Conservation (phyloP, 2,888 invertebrate genomes). For the Tuta absoluta region DNA sequence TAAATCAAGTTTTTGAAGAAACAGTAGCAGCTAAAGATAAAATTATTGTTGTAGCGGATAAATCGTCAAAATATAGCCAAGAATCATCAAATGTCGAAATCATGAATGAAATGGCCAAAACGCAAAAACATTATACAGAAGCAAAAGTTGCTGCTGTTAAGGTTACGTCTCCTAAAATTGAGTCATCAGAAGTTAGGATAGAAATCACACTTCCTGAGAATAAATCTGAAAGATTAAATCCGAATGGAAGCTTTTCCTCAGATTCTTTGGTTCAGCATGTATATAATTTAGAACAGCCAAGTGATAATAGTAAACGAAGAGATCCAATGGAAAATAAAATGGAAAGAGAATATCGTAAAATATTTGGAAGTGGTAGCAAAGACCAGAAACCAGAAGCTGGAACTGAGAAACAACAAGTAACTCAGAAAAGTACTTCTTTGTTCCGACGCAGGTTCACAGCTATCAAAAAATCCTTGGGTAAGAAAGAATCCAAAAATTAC, state of each 20-base stretch:
- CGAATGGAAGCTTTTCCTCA: conserved; percentile 48
- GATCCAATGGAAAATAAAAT: conserved; percentile 64
- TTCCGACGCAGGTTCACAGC: conserved; percentile 62
- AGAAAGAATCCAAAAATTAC: conserved; percentile 49
- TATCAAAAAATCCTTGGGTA: conserved; percentile 51
- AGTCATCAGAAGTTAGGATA: neutral
- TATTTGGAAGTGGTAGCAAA: conserved; percentile 51
- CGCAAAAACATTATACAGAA: neutral
- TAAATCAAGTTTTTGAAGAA: conserved; percentile 18
- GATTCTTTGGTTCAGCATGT: conserved; percentile 65
- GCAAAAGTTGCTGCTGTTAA: neutral
- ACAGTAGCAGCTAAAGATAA: conserved; percentile 26
- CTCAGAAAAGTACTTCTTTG: conserved; percentile 55
- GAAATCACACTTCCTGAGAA: neutral
- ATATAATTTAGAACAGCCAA: conserved; percentile 61
- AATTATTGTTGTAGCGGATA: neutral
- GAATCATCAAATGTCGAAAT: neutral
- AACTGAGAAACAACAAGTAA: conserved; percentile 23
- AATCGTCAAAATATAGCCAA: neutral
- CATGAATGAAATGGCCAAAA: neutral
- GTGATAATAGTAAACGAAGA: conserved; percentile 46
- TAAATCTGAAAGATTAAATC: conserved; percentile 1
- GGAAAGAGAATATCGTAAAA: conserved; percentile 61
- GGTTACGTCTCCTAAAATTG: neutral
- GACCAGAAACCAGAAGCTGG: neutral